Evolutionary conservation across 2,113 vertebrate species (phyloP).

Genomic region (Leptodactylus fuscus): DNA sequence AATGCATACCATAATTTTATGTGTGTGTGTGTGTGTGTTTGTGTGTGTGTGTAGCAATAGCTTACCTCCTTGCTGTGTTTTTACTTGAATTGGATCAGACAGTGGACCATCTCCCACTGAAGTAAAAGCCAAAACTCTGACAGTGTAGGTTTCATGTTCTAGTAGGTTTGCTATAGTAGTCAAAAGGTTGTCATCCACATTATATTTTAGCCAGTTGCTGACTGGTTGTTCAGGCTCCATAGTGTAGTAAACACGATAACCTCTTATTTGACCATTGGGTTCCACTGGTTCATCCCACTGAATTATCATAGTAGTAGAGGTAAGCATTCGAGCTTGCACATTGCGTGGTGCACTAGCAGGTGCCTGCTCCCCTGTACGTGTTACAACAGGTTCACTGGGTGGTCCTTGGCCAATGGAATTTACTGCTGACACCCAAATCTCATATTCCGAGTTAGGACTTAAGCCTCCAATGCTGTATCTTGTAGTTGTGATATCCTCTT

Average conservation of each 20-base stretch:
- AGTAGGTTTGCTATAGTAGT: slow-evolving; percentile 93
- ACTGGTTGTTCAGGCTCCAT: slow-evolving; percentile 91
- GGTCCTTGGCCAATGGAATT: slow-evolving; percentile 97
- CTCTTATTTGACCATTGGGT: slow-evolving; percentile 95
- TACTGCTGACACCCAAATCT: slow-evolving; percentile 94
- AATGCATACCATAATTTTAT: no score
- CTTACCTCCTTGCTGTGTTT: slow-evolving; percentile 95
- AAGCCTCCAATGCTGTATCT: slow-evolving; percentile 98
- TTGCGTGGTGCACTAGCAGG: slow-evolving; percentile 93
- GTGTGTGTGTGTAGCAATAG: not conserved
- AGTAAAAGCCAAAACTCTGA: slow-evolving; percentile 94
- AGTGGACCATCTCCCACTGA: slow-evolving; percentile 96
- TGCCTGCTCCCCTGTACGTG: slow-evolving; percentile 93
- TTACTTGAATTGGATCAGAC: slow-evolving; percentile 94
- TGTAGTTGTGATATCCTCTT: slow-evolving; percentile 96
- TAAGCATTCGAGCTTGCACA: slow-evolving; percentile 93
- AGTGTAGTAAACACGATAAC: slow-evolving; percentile 95
- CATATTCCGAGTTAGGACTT: slow-evolving; percentile 97
- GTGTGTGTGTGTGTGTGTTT: no score
- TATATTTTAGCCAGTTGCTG: slow-evolving; percentile 94
- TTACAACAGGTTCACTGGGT: slow-evolving; percentile 92
- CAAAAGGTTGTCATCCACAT: slow-evolving; percentile 93
- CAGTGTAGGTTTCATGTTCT: slow-evolving; percentile 91
- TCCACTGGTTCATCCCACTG: slow-evolving; percentile 98
- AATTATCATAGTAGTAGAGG: slow-evolving; percentile 94